Percentiles rank a stretch among this genome's conserved stretches.
Conservation (phyloP, 64 coral and sea anemone species). For the Montipora capricornis region DNA sequence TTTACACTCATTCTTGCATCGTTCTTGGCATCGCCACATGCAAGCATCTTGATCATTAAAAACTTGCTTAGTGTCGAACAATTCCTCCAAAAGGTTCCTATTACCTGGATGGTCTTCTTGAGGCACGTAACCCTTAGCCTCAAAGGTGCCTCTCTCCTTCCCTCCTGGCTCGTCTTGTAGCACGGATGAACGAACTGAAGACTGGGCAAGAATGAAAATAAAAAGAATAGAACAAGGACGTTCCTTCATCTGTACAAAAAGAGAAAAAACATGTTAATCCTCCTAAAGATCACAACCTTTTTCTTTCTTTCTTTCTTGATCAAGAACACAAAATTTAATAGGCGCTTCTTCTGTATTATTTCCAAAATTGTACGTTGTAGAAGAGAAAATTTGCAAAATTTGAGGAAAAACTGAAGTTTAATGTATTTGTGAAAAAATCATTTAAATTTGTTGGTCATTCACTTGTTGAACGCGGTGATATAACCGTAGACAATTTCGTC, state of each 20-base stretch:
- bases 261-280: not conserved
- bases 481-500: too few relatives aligned
- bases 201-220: not conserved
- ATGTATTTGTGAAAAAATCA: too few relatives aligned
- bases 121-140: not conserved
- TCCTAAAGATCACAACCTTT: too few relatives aligned
- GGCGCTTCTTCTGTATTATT: too few relatives aligned
- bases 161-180: not conserved
- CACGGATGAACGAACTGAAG: not conserved
- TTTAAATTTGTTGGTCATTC: too few relatives aligned
- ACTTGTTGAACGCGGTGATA: too few relatives aligned
- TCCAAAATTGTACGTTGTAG: too few relatives aligned
- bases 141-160: not conserved
- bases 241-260: slow-evolving; percentile 20
- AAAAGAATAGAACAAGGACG: not conserved
- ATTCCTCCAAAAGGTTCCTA: not conserved
- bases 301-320: too few relatives aligned
- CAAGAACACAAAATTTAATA: too few relatives aligned
- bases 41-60: slow-evolving; percentile 10
- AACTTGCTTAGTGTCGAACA: not conserved
- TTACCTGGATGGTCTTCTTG: not conserved
- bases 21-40: slow-evolving; percentile 14
- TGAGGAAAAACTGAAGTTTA: too few relatives aligned
- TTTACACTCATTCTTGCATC: not conserved
- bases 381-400: too few relatives aligned